Evolutionary conservation across 1,140 invertebrate genomes (phyloP).

Genomic region (Schlechtendalia chinensis): DNA sequence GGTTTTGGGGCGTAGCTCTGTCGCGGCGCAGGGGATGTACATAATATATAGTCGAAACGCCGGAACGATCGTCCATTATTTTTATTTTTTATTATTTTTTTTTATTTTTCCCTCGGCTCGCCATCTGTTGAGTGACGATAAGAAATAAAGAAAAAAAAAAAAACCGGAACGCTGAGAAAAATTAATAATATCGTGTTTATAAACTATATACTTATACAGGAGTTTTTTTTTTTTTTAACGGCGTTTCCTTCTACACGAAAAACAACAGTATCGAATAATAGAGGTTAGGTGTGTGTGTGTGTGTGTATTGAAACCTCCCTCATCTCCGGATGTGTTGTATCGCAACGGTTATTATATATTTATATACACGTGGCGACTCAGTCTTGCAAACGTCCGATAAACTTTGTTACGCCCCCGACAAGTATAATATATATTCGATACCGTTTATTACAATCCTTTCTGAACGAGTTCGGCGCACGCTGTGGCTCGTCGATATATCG

Average conservation of each 20-base stretch:
- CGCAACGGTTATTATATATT: neutral
- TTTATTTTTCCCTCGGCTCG: slow-evolving; percentile 13
- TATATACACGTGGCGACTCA: slow-evolving; percentile 29
- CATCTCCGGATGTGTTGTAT: slow-evolving; percentile 33
- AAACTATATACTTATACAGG: neutral
- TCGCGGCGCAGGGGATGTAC: neutral
- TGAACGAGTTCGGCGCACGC: neutral
- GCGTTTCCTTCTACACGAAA: slow-evolving; percentile 30
- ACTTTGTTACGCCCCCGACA: slow-evolving; percentile 23
- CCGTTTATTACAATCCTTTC: slow-evolving; percentile 43
- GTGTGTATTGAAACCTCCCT: slow-evolving; percentile 2
- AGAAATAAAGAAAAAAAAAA: slow-evolving; percentile 17
- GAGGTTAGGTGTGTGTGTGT: neutral
- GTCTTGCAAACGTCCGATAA: slow-evolving; percentile 49
- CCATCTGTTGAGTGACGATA: slow-evolving; percentile 47
- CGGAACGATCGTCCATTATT: slow-evolving; percentile 38
- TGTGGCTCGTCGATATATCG: neutral
- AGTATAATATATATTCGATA: too few species aligned
- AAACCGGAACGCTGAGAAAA: neutral
- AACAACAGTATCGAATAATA: slow-evolving; percentile 46
- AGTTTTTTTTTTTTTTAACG: slow-evolving; percentile 12
- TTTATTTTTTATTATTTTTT: too few species aligned
- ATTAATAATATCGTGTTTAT: neutral
- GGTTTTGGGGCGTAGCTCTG: too few species aligned
- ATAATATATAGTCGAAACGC: neutral